Percentiles rank a stretch among this genome's conserved stretches.
phyloP scores from a whole-genome alignment of 1,140 invertebrate species.

The Ephestia elutella region DNA sequence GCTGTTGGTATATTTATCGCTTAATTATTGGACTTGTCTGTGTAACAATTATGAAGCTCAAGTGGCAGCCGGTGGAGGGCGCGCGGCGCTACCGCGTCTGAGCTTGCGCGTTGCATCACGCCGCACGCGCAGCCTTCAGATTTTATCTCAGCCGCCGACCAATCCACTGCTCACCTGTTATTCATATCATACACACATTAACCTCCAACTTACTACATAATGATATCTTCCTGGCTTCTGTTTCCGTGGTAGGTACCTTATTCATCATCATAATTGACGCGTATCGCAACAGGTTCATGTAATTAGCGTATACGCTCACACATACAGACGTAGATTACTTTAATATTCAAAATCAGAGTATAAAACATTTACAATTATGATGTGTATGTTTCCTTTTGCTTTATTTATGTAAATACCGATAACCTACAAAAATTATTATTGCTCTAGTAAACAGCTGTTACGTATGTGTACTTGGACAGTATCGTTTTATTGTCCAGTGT shows the following conservation, averaged over 20 bases:
- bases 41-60: constrained; percentile 66
- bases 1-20: constrained; percentile 69
- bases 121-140: constrained; percentile 48
- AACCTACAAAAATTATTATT: neutral
- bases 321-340: neutral
- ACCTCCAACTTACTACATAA: constrained; percentile 42
- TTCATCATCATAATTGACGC: constrained; percentile 5
- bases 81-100: constrained; percentile 62
- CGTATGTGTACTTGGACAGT: constrained; percentile 4
- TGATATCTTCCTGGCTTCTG: constrained; percentile 38
- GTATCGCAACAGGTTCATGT: constrained; percentile 8
- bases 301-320: neutral
- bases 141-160: constrained; percentile 38
- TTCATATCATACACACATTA: constrained; percentile 40
- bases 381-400: neutral
- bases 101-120: constrained; percentile 49
- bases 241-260: constrained; percentile 32
- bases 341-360: neutral
- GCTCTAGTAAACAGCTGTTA: constrained; percentile 3
- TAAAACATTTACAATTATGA: neutral
- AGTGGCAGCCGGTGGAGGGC: constrained; percentile 41
- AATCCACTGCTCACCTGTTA: constrained; percentile 48
- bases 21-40: constrained; percentile 71
- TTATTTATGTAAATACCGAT: constrained; percentile 3
- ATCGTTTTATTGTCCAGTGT: constrained; percentile 2